Evolutionary conservation across 2,888 invertebrate genomes (phyloP).

Genomic region (Norana najaformis): DNA sequence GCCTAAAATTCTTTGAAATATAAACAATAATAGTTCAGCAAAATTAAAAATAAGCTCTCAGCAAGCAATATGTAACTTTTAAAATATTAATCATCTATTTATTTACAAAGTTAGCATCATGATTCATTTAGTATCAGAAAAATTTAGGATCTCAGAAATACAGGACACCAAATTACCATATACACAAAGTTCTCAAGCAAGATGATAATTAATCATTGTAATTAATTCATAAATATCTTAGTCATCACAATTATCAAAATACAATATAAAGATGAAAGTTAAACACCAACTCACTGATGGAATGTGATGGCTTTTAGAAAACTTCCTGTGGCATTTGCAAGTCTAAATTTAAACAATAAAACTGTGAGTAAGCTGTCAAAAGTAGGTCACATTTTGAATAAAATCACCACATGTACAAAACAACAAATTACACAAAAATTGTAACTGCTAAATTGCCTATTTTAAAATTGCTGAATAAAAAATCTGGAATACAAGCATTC

Average conservation of each 20-base stretch:
- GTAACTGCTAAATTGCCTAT: neutral
- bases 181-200: neutral
- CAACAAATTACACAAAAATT: neutral
- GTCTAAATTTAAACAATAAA: slow-evolving; percentile 27
- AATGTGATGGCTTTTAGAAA: slow-evolving; percentile 37
- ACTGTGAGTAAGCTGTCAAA: neutral
- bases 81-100: neutral
- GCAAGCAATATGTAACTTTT: neutral
- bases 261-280: neutral
- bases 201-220: neutral
- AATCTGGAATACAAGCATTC: too few relatives aligned
- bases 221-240: neutral
- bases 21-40: neutral
- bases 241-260: neutral
- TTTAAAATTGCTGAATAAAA: neutral
- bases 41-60: neutral
- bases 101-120: neutral
- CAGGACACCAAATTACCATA: neutral
- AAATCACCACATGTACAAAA: too few relatives aligned
- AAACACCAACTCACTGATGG: slow-evolving; percentile 37
- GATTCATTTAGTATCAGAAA: neutral
- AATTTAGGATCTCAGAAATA: neutral
- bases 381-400: neutral
- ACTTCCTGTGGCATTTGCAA: slow-evolving; percentile 37
- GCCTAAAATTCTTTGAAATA: neutral